phyloP scores from a whole-genome alignment of 2,113 vertebrate species.

The Paralichthys olivaceus region DNA sequence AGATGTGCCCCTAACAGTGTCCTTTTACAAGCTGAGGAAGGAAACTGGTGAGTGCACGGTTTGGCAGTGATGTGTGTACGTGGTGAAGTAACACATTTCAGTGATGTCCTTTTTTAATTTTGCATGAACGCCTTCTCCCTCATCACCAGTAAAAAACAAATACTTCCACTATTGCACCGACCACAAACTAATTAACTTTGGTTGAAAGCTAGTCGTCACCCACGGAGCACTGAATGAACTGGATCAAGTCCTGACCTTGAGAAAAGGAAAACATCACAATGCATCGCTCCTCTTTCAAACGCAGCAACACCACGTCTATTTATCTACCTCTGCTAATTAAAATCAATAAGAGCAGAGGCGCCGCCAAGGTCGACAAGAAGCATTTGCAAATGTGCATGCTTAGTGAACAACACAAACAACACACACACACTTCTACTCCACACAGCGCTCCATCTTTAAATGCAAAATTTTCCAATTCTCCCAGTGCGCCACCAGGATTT shows the following conservation, averaged over 20 bases:
- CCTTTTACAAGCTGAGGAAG: not conserved
- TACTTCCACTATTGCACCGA: not conserved
- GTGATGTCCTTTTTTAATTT: not conserved
- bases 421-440: not conserved
- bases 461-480: slow-evolving; percentile 21
- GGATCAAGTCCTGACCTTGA: slow-evolving; percentile 54
- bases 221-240: slow-evolving; percentile 9
- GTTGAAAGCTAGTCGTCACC: slow-evolving; percentile 24
- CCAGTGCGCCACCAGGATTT: slow-evolving; percentile 42
- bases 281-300: slow-evolving; percentile 3
- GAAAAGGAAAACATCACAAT: slow-evolving; percentile 5
- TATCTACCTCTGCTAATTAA: slow-evolving; percentile 63
- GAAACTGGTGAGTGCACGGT: not conserved
- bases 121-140: not conserved
- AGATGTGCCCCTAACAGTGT: not conserved
- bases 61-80: not conserved
- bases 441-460: slow-evolving; percentile 43
- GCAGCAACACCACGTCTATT: slow-evolving; percentile 30
- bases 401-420: slow-evolving; percentile 17
- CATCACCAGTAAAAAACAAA: not conserved
- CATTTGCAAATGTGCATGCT: slow-evolving; percentile 34
- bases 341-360: slow-evolving; percentile 63
- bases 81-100: slow-evolving; percentile 3
- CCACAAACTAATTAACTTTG: not conserved
- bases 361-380: slow-evolving; percentile 61